A percentile compares a stretch with the other conserved stretches of the same genome.
These are phyloP conservation scores for Cyaniris semiargus DNA, from an alignment of 2,888 invertebrate genomes.

Conservation along the genomic window DNA sequence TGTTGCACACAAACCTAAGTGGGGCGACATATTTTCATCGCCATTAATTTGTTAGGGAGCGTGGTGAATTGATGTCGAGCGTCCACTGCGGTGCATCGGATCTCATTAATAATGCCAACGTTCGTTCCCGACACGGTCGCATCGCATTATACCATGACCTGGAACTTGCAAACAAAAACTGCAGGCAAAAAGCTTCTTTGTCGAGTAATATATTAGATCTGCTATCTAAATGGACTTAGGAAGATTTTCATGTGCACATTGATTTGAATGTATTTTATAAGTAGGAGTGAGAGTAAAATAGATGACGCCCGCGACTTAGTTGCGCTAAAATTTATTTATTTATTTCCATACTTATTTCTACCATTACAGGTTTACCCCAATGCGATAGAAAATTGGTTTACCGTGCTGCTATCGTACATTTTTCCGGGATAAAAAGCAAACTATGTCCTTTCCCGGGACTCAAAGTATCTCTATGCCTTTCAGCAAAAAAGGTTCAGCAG, in stretches of 20 bases:
- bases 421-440: no score
- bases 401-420: no score
- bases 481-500: no score
- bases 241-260: neutral
- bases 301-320: no score
- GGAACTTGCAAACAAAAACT: constrained; percentile 37
- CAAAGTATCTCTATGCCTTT: no score
- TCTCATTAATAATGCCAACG: constrained; percentile 50
- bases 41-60: constrained; percentile 42
- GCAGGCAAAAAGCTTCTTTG: constrained; percentile 32
- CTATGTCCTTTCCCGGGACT: no score
- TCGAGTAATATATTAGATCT: neutral
- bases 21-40: constrained; percentile 41
- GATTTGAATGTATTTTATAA: neutral
- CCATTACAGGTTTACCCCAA: no score
- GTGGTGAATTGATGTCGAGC: constrained; percentile 46
- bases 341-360: no score
- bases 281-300: no score
- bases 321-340: no score
- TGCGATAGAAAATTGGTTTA: no score
- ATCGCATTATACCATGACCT: constrained; percentile 46
- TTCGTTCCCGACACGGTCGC: constrained; percentile 45
- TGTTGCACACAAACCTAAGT: neutral
- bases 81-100: constrained; percentile 47
- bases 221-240: neutral